Evolutionary conservation across 2,888 invertebrate species (phyloP), one percentile per base, ranked within the genome.

Genomic region (Clitarchus hookeri): DNA sequence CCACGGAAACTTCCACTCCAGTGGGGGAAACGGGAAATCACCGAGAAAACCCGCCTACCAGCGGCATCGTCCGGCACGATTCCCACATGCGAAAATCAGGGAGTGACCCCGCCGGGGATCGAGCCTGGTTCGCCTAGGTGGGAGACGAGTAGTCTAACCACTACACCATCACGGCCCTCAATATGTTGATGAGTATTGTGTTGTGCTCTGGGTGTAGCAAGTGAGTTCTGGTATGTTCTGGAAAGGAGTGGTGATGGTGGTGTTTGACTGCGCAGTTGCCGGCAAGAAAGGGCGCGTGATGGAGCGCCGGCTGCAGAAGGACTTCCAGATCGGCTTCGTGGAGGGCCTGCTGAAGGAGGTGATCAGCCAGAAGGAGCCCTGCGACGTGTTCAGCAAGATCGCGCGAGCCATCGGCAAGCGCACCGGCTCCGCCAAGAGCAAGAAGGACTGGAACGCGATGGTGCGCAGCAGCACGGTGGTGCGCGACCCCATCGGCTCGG

Each of bases 301-400:
- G 96, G 97, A 97, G 90, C 93, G 97, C 26, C 94, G 97, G 65
- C 94, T 97, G 25, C 93, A 97, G 85, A 97, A 97, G 91, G 97
- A 97, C 92, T 97, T 97, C 94, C 97, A 97, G 90, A 97, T 97
- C 88, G 97, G 97, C 19, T 95, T 96, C 86, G 97, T 97, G 0
- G 97, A 97, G 90, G 96, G 95, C 6, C 94, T 97, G 65, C 94
- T 96, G 44, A 95, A 94, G 88, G 96, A 96, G 88, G 95, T 95
- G 84, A 94, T 95, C 87, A 93, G 93, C 0, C 94, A 94, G 36
- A 95, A 94, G 88, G 94, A 94, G 27, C 94, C 95, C 0, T 87
- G 88, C 27, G 97, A 97, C 90, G 95, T 97, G 0, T 97, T 97
- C 91, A 94, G 95, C 86, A 96, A 97, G 89, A 95, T 97, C 86